These are phyloP conservation scores for Acleris laterana DNA, from an alignment of 2,888 invertebrate species.

Conservation along the genomic window DNA sequence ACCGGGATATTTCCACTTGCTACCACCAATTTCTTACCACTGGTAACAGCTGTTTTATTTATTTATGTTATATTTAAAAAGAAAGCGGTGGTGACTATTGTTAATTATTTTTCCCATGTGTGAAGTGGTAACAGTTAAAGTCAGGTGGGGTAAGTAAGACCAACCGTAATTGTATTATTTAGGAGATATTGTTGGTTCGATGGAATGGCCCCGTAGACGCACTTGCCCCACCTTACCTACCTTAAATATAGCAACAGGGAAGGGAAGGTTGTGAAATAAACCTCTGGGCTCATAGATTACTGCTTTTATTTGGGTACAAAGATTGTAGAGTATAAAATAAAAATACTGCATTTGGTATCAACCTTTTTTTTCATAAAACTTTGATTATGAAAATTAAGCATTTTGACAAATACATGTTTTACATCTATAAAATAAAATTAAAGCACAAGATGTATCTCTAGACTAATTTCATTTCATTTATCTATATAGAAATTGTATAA, in stretches of 20 bases:
- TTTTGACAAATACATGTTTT: slow-evolving; percentile 78
- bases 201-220: no score
- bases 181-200: no score
- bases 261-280: slow-evolving; percentile 44
- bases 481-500: slow-evolving; percentile 81
- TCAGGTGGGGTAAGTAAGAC: no score
- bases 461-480: slow-evolving; percentile 72
- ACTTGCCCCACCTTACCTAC: no score
- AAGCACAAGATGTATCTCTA: slow-evolving; percentile 77
- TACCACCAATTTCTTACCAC: no score
- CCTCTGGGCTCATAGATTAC: slow-evolving; percentile 59
- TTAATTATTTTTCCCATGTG: no score
- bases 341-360: slow-evolving; percentile 84
- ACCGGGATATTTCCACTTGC: no score
- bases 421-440: slow-evolving; percentile 79
- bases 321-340: slow-evolving; percentile 82
- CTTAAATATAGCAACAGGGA: neutral
- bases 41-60: no score
- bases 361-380: slow-evolving; percentile 75
- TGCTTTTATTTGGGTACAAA: slow-evolving; percentile 83
- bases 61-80: no score
- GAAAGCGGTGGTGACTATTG: no score
- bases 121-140: no score
- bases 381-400: slow-evolving; percentile 82
- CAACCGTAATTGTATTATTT: no score